Evolutionary conservation across 2,113 vertebrate genomes (phyloP), one percentile per base, ranked within the genome.

Genomic region (Mugil cephalus): DNA sequence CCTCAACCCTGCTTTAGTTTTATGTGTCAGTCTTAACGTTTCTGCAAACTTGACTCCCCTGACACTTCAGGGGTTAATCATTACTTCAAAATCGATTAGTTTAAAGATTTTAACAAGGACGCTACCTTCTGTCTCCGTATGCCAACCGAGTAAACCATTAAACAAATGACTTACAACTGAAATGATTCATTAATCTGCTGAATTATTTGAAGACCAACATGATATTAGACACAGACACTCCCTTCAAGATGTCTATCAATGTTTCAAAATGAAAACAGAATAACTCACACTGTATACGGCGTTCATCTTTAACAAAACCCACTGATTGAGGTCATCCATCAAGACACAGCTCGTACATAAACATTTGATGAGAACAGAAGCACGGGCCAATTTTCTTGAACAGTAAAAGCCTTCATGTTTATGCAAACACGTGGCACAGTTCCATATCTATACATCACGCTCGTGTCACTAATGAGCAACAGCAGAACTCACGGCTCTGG

Each of bases 401-500:
- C 48, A 68, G 39, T 7, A 34, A 60, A 45, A 43, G 54, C 58
- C 38, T 42, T 48, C 30, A 35, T 70, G 63, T 87, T 82, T 69
- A 84, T 79, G 65, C 58, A 72, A 81, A 79, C 54, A 61, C 76
- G 70, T 64, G 72, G 69, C 71, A 21, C 21, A 15, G 63, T 42
- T 85, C 64, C 60, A 55, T 46, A 72, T 81, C 35, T 43, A 55
- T 47, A 24, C 52, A 69, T 67, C 59, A 39, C 34, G 67, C 18
- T 35, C 21, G 42, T 11, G 19, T 67, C 56, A 56, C 72, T 87
- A 80, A 88, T 50, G 77, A 82, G 73, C 56, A 84, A 62, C 72
- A 87, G 74, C 78, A 79, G 80, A 74, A 21, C 50, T 30, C 43
- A 40, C 30, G 19, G 10, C 64, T 77, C 76, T 17, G 63, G 40